A percentile compares a stretch with the other conserved stretches of the same genome.
phyloP scores from a whole-genome alignment of 2,888 invertebrate species.

The Rotaria socialis region DNA sequence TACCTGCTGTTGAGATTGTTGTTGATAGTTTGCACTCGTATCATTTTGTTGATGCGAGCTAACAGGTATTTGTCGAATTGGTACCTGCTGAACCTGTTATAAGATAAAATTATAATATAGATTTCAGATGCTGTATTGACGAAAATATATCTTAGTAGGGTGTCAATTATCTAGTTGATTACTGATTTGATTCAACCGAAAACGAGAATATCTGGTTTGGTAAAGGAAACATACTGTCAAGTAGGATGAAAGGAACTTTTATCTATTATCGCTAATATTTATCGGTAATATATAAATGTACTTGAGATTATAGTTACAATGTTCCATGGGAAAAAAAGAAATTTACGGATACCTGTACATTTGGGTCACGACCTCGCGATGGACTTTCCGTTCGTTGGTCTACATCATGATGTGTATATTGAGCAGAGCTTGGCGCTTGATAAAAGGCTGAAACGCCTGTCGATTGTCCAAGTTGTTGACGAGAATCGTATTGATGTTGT shows the following conservation, averaged over 20 bases:
- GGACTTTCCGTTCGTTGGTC: background rate
- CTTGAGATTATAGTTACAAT: too few species aligned
- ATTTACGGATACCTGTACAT: background rate
- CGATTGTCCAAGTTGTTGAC: background rate
- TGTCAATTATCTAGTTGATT: background rate
- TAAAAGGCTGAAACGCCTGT: background rate
- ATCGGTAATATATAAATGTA: background rate
- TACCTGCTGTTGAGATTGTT: background rate
- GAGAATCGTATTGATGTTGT: background rate
- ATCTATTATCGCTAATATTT: background rate
- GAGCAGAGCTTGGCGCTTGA: background rate
- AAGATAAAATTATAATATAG: background rate
- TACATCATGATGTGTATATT: background rate
- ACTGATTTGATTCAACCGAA: background rate
- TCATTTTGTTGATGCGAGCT: background rate
- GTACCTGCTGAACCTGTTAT: background rate
- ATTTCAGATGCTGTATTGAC: background rate
- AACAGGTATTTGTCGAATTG: background rate
- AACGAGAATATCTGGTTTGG: background rate
- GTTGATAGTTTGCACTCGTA: background rate
- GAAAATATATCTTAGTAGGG: background rate
- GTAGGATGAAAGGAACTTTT: background rate
- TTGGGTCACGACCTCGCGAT: background rate
- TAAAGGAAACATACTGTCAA: background rate
- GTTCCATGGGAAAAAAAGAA: background rate